A percentile compares a stretch with the other conserved stretches of the same genome.
Evolutionary conservation across 2,797 vertebrate species (phyloP).

Genomic region (Apogon talboti): DNA sequence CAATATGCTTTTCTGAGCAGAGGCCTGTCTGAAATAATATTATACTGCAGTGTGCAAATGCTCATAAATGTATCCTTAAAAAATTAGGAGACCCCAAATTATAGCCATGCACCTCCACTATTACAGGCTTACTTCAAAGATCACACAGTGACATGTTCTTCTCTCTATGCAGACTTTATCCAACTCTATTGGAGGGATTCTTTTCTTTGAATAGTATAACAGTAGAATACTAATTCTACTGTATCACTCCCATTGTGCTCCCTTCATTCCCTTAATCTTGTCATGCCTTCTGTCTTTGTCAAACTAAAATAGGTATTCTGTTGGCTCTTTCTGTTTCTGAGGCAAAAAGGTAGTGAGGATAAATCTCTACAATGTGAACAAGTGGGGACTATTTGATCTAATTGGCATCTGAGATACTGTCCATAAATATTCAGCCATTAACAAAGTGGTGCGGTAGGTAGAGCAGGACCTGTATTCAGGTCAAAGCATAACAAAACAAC

Average conservation of each 20-base stretch:
- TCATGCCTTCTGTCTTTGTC: slow-evolving; percentile 32
- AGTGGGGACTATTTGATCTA: slow-evolving; percentile 65
- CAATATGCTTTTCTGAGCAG: slow-evolving; percentile 19
- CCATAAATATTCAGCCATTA: slow-evolving; percentile 38
- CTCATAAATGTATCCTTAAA: no score
- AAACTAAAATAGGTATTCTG: slow-evolving; percentile 40
- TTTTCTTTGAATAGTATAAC: slow-evolving; percentile 5
- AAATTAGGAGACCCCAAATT: no score
- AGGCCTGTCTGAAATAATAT: slow-evolving; percentile 18
- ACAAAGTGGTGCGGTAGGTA: slow-evolving; percentile 41
- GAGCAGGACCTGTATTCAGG: slow-evolving; percentile 16
- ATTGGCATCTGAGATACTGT: slow-evolving; percentile 65
- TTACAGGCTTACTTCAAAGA: no score
- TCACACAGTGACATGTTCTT: no score
- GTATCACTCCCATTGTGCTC: slow-evolving; percentile 19
- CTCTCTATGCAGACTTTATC: no score
- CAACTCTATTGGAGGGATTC: not conserved
- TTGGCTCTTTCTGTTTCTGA: slow-evolving; percentile 35
- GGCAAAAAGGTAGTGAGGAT: slow-evolving; percentile 41
- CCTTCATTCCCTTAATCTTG: slow-evolving; percentile 4
- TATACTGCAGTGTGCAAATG: no score
- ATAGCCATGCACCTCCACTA: no score
- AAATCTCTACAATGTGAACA: slow-evolving; percentile 47
- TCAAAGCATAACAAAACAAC: slow-evolving; percentile 16
- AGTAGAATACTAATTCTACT: slow-evolving; percentile 26